phyloP scores from a whole-genome alignment of 2,797 vertebrate species.

The Leucoraja ocellata region DNA sequence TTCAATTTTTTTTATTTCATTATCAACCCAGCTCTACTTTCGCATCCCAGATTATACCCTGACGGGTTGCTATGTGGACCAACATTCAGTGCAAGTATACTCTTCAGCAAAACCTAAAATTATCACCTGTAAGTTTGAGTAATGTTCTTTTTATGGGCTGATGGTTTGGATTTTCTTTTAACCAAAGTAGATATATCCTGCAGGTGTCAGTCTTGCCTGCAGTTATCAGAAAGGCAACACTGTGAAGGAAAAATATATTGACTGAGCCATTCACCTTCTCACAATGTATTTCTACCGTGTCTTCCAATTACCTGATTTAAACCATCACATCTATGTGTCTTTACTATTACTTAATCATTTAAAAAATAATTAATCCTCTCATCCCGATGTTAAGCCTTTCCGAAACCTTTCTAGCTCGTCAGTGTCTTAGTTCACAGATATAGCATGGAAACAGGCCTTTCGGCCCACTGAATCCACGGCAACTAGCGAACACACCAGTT shows the following conservation, averaged over 20 bases:
- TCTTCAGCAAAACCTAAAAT: slow-evolving; percentile 79
- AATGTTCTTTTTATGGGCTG: background rate
- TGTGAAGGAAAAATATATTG: background rate
- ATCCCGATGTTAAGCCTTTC: too few relatives aligned
- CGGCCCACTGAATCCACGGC: too few relatives aligned
- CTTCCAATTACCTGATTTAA: background rate
- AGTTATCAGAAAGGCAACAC: background rate
- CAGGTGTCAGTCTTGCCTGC: slow-evolving; percentile 25
- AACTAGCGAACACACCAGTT: too few relatives aligned
- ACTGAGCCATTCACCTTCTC: background rate
- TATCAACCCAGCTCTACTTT: slow-evolving; percentile 72
- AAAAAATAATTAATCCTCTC: background rate
- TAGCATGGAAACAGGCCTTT: too few relatives aligned
- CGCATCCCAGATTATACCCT: slow-evolving; percentile 83
- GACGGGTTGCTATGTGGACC: slow-evolving; percentile 86
- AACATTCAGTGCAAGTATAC: slow-evolving; percentile 88
- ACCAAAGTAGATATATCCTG: background rate
- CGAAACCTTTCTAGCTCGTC: background rate
- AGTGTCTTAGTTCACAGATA: background rate
- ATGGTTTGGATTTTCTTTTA: slow-evolving; percentile 6
- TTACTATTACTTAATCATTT: background rate
- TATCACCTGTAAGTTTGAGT: slow-evolving; percentile 66
- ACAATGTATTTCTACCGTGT: background rate
- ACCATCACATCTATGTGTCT: background rate
- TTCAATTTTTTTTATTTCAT: background rate